Evolutionary conservation across 2,113 vertebrate species (phyloP).

Genomic region (Hiodon alosoides): DNA sequence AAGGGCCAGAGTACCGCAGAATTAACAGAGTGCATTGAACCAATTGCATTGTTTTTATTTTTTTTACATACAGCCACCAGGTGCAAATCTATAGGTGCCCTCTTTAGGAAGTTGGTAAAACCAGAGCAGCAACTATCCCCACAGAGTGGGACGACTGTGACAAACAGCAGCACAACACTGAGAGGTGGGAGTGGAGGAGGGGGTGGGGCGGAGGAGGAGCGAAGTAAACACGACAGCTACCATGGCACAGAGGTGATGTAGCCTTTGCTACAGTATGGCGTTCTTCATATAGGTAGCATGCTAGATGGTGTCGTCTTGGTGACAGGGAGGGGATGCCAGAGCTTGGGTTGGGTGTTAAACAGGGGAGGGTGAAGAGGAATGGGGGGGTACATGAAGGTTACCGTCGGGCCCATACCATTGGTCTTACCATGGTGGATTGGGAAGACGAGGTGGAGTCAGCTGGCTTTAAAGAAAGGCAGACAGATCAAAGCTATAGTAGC

Average conservation of each 20-base stretch:
- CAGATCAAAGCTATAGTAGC: conserved; percentile 91
- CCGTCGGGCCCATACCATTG: conserved; percentile 73
- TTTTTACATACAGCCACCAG: conserved; percentile 48
- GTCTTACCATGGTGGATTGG: conserved; percentile 98
- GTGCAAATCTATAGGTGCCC: conserved; percentile 26
- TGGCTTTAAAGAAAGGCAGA: conserved; percentile 99
- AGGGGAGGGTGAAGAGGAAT: conserved; percentile 33
- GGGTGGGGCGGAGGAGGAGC: neutral
- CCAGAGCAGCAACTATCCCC: neutral
- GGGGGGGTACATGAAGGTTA: conserved; percentile 51
- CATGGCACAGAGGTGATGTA: conserved; percentile 28
- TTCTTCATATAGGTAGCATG: conserved; percentile 33
- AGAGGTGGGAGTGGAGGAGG: neutral
- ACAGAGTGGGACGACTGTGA: conserved; percentile 27
- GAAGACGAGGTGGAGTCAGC: conserved; percentile 82
- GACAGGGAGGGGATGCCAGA: conserved; percentile 15
- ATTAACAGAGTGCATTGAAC: conserved; percentile 23
- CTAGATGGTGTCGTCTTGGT: conserved; percentile 39
- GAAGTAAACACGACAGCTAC: conserved; percentile 42
- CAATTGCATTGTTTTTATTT: conserved; percentile 37
- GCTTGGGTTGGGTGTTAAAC: conserved; percentile 4
- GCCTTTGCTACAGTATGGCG: conserved; percentile 27
- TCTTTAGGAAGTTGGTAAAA: conserved; percentile 5
- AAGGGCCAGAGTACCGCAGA: neutral
- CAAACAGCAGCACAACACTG: conserved; percentile 42